A percentile compares a stretch with the other conserved stretches of the same genome.
These are phyloP conservation scores for Heterotilapia buettikoferi DNA, from an alignment of 2,113 vertebrate genomes.

Conservation along the genomic window DNA sequence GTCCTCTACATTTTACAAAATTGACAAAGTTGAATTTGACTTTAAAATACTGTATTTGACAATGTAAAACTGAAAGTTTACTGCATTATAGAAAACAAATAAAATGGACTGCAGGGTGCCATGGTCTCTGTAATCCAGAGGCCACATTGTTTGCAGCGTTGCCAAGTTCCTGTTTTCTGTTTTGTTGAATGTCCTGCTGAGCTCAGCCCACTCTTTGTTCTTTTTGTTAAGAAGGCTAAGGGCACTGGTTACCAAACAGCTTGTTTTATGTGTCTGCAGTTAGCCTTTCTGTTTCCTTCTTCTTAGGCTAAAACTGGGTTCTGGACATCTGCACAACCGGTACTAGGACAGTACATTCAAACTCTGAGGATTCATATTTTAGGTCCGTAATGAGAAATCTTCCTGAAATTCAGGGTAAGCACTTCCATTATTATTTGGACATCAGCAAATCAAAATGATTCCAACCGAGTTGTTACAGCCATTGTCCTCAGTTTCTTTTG, in stretches of 20 bases:
- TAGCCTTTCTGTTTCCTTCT: background rate
- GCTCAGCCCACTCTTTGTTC: background rate
- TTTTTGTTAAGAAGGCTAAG: constrained; percentile 1
- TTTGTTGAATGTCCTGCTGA: background rate
- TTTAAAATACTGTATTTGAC: background rate
- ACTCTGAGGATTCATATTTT: background rate
- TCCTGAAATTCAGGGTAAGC: background rate
- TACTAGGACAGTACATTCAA: background rate
- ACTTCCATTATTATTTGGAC: background rate
- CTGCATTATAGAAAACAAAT: background rate
- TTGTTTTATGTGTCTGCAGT: constrained; percentile 8
- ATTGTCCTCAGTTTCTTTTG: constrained; percentile 26
- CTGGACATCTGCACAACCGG: background rate
- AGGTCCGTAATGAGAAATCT: background rate
- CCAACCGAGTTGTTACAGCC: background rate
- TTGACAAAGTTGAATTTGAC: background rate
- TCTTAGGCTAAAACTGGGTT: background rate
- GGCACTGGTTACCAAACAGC: constrained; percentile 50
- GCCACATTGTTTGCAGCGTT: constrained; percentile 28
- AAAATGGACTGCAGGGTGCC: background rate
- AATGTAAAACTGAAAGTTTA: background rate
- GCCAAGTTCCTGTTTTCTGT: constrained; percentile 18
- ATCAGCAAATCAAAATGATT: constrained; percentile 19
- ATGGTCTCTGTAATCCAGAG: background rate
- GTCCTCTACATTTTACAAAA: background rate